A percentile compares a stretch with the other conserved stretches of the same genome.
These are phyloP conservation scores for Camponotus vicinus DNA, from an alignment of 1,140 invertebrate genomes.

Conservation along the genomic window DNA sequence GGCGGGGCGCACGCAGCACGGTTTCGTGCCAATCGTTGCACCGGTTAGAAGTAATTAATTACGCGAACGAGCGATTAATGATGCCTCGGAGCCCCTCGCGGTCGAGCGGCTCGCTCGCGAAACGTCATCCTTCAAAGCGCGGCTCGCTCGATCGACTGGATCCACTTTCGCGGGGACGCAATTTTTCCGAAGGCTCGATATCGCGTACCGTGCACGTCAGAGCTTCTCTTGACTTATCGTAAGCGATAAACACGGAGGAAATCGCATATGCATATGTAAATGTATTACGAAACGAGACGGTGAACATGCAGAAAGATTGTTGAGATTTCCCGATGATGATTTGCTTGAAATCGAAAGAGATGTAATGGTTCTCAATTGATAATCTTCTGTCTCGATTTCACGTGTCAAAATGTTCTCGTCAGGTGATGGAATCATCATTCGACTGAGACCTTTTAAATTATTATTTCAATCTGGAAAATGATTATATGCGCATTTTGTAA, in stretches of 20 bases:
- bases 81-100: conserved; percentile 51
- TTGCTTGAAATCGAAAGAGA: neutral
- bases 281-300: neutral
- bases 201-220: conserved; percentile 14
- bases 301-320: neutral
- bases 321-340: conserved; percentile 13
- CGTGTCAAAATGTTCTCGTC: neutral
- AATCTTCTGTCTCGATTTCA: neutral
- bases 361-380: neutral
- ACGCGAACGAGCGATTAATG: conserved; percentile 75
- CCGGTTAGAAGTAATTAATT: conserved; percentile 73
- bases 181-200: conserved; percentile 70
- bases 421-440: neutral
- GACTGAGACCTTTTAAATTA: no score
- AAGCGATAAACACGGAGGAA: neutral
- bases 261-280: conserved; percentile 41
- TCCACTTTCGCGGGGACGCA: conserved; percentile 78
- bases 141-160: conserved; percentile 56
- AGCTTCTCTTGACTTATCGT: conserved; percentile 37
- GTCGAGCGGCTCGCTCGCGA: conserved; percentile 44
- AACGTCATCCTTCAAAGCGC: conserved; percentile 68
- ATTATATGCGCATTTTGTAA: no score
- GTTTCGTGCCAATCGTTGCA: conserved; percentile 63
- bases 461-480: no score
- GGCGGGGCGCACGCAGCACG: conserved; percentile 55